phyloP scores from a whole-genome alignment of 2,888 invertebrate species.

The Aplocera efformata region DNA sequence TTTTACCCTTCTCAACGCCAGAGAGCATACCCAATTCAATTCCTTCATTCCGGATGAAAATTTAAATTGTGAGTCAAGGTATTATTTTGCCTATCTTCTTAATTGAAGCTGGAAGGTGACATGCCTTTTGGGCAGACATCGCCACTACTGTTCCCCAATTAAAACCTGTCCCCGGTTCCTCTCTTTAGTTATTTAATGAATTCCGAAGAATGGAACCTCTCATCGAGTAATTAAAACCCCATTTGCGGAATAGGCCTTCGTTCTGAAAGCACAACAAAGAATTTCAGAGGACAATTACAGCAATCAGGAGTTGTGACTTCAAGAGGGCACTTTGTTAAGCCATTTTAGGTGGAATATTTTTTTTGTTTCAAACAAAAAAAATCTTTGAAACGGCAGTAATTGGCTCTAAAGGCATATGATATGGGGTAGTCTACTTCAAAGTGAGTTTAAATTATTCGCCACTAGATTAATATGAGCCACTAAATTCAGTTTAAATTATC shows the following conservation, averaged over 20 bases:
- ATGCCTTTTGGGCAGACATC: slow-evolving; percentile 44
- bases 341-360: slow-evolving; percentile 15
- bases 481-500: too few species aligned
- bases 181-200: slow-evolving; percentile 46
- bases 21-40: slow-evolving; percentile 29
- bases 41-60: slow-evolving; percentile 41
- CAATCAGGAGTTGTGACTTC: slow-evolving; percentile 26
- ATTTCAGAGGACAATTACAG: slow-evolving; percentile 29
- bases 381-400: too few species aligned
- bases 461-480: too few species aligned
- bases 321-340: slow-evolving; percentile 11
- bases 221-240: slow-evolving; percentile 53
- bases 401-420: too few species aligned
- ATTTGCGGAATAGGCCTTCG: slow-evolving; percentile 44
- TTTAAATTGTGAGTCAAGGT: slow-evolving; percentile 43
- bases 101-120: slow-evolving; percentile 47
- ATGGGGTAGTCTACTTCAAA: too few species aligned
- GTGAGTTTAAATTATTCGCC: too few species aligned
- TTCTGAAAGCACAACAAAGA: slow-evolving; percentile 30
- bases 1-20: slow-evolving; percentile 40
- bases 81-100: slow-evolving; percentile 46
- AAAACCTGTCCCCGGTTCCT: slow-evolving; percentile 26
- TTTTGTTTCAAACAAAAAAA: neutral
- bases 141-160: slow-evolving; percentile 53
- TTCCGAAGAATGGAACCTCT: slow-evolving; percentile 48